Percentiles rank a stretch among this genome's conserved stretches.
These are phyloP conservation scores for Onychomys torridus DNA, from an alignment of 2,797 vertebrate species.

Conservation along the genomic window DNA sequence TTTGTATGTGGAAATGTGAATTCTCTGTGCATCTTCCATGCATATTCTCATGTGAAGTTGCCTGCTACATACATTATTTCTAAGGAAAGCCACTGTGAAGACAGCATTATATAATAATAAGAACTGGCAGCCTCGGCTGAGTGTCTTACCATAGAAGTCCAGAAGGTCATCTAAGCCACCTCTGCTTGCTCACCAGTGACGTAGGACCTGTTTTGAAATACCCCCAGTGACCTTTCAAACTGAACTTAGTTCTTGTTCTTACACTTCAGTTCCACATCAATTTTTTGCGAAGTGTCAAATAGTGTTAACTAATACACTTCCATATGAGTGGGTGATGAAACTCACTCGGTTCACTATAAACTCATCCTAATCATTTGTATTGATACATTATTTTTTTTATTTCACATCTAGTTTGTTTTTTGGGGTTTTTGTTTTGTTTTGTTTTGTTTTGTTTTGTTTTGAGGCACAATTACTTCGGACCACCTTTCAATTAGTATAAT, in stretches of 20 bases:
- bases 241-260: conserved; percentile 62
- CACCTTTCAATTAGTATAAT: conserved; percentile 1
- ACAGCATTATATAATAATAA: background rate
- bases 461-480: background rate
- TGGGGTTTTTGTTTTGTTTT: no score
- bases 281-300: conserved; percentile 40
- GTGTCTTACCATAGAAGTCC: background rate
- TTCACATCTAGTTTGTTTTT: background rate
- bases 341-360: background rate
- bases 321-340: background rate
- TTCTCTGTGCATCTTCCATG: background rate
- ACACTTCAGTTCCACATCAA: background rate
- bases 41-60: background rate
- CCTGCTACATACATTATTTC: background rate
- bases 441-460: no score
- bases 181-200: conserved; percentile 45
- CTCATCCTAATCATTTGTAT: background rate
- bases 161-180: background rate
- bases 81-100: background rate
- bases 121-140: conserved; percentile 1
- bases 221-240: conserved; percentile 16
- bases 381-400: background rate
- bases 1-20: background rate
- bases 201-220: conserved; percentile 64
- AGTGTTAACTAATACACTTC: background rate